A percentile compares a stretch with the other conserved stretches of the same genome.
Evolutionary conservation across 1,140 invertebrate species (phyloP).

Genomic region (Littorina saxatilis): DNA sequence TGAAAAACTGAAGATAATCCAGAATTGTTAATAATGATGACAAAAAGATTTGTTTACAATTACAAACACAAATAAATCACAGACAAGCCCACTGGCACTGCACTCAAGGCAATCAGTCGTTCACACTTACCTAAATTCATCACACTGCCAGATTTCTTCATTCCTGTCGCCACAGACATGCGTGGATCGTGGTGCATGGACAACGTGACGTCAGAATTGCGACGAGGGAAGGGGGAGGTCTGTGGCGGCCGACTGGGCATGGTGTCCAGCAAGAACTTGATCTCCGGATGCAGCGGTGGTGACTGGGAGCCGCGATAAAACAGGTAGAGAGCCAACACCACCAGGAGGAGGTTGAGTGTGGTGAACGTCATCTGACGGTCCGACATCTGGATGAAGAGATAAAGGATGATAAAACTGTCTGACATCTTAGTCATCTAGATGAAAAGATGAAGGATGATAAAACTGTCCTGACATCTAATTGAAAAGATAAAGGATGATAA

Average conservation of each 20-base stretch:
- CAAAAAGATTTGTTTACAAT: no score
- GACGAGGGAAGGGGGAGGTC: conserved; percentile 11
- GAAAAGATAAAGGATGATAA: no score
- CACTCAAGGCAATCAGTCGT: no score
- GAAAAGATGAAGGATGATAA: background rate
- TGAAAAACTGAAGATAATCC: no score
- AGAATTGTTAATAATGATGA: no score
- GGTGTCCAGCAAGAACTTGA: conserved; percentile 49
- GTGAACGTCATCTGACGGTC: conserved; percentile 78
- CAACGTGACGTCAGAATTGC: conserved; percentile 53
- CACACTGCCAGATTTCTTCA: conserved; percentile 54
- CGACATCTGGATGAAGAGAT: conserved; percentile 73
- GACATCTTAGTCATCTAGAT: no score
- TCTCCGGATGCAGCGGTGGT: conserved; percentile 49
- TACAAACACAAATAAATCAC: no score
- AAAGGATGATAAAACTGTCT: no score
- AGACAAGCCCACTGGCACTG: no score
- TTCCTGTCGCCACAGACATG: background rate
- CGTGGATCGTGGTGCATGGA: conserved; percentile 9
- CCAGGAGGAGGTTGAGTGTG: conserved; percentile 77
- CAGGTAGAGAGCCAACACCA: conserved; percentile 77
- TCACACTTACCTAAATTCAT: conserved; percentile 45
- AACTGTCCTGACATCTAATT: no score
- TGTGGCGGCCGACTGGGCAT: conserved; percentile 42
- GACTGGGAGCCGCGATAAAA: conserved; percentile 69